Evolutionary conservation across 2,113 vertebrate genomes (phyloP).

Genomic region (Quiscalus mexicanus): DNA sequence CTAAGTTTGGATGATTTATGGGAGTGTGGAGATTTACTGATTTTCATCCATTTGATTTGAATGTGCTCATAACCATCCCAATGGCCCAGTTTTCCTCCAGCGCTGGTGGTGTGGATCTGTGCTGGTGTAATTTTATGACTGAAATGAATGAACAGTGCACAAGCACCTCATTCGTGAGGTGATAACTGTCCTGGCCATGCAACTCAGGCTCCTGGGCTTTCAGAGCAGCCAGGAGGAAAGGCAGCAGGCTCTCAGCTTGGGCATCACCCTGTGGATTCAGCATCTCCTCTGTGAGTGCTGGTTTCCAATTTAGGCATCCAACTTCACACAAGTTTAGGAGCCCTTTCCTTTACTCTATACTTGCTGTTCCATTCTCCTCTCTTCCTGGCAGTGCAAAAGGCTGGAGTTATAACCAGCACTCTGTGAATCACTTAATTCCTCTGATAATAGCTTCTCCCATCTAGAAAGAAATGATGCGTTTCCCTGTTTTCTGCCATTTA

Average conservation of each 20-base stretch:
- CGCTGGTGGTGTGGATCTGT: not conserved
- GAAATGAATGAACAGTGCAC: not conserved
- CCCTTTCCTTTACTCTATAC: not conserved
- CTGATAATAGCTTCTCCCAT: conserved; percentile 17
- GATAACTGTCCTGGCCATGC: not conserved
- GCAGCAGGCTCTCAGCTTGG: not conserved
- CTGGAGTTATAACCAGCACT: not conserved
- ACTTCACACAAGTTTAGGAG: not conserved
- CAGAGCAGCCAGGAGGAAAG: not conserved
- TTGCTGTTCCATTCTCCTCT: not conserved
- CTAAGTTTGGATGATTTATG: not conserved
- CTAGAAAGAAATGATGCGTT: not conserved
- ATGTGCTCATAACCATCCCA: not conserved
- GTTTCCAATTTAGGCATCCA: not conserved
- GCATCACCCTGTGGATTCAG: not conserved
- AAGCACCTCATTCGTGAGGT: not conserved
- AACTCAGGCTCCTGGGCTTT: not conserved
- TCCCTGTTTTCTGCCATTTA: conserved; percentile 17
- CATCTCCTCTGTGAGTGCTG: not conserved
- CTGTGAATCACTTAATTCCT: not conserved
- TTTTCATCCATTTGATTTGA: not conserved
- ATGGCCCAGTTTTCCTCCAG: not conserved
- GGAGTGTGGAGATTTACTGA: not conserved
- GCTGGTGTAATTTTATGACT: not conserved
- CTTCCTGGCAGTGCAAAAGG: not conserved